These are phyloP conservation scores for Nibea coibor DNA, from an alignment of 2,113 vertebrate species.

Conservation along the genomic window DNA sequence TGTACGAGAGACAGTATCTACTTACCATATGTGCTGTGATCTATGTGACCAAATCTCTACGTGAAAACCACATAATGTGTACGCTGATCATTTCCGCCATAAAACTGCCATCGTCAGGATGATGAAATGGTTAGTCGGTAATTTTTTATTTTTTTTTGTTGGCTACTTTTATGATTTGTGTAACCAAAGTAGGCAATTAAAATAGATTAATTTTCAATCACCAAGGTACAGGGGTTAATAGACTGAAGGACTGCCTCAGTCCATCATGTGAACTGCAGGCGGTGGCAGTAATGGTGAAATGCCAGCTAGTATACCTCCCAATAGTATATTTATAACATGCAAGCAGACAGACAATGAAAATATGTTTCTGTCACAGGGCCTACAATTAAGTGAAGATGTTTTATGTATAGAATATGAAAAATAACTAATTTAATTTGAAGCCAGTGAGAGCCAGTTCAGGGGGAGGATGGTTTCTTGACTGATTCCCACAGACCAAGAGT, in stretches of 20 bases:
- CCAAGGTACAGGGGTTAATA: slow-evolving; percentile 31
- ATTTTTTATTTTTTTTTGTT: background rate
- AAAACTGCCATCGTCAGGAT: background rate
- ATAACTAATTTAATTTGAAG: background rate
- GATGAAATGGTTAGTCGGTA: background rate
- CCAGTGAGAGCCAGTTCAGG: background rate
- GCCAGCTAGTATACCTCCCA: background rate
- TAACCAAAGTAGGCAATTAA: background rate
- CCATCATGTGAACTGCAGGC: background rate
- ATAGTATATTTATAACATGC: background rate
- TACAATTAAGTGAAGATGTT: background rate
- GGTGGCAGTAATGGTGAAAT: background rate
- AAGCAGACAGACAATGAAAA: background rate
- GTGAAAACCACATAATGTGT: background rate
- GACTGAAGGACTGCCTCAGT: slow-evolving; percentile 11
- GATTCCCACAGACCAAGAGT: slow-evolving; percentile 24
- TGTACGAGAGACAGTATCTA: background rate
- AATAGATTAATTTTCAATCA: slow-evolving; percentile 10
- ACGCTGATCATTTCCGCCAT: background rate
- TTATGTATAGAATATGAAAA: background rate
- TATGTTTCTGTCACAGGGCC: background rate
- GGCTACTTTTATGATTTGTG: background rate
- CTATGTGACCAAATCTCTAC: background rate
- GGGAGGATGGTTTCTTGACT: slow-evolving; percentile 2
- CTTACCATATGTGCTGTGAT: slow-evolving; percentile 1